phyloP scores from a whole-genome alignment of 2,888 invertebrate genomes.

The Drosophila limbata region DNA sequence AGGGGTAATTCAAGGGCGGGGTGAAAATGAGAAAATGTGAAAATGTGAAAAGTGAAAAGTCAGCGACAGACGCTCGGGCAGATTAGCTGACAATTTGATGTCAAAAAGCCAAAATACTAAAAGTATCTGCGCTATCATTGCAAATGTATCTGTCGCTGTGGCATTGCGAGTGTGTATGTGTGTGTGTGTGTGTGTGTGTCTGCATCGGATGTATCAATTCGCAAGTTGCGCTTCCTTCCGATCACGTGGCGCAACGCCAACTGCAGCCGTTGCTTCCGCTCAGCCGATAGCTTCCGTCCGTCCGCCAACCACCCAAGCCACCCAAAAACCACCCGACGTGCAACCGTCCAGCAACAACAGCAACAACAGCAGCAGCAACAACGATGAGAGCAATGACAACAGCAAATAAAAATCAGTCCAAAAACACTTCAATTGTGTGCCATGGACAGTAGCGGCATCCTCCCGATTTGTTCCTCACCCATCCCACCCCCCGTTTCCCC shows the following conservation, averaged over 20 bases:
- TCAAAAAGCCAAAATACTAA: slow-evolving; percentile 3
- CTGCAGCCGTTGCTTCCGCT: slow-evolving; percentile 77
- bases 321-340: slow-evolving; percentile 21
- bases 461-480: background rate
- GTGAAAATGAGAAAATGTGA: slow-evolving; percentile 21
- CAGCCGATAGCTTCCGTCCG: slow-evolving; percentile 80
- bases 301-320: background rate
- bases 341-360: slow-evolving; percentile 14
- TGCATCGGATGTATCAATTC: slow-evolving; percentile 80
- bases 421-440: slow-evolving; percentile 51
- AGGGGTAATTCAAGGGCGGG: background rate
- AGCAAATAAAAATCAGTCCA: slow-evolving; percentile 24
- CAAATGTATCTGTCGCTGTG: slow-evolving; percentile 20
- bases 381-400: slow-evolving; percentile 16
- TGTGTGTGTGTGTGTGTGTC: slow-evolving; percentile 45
- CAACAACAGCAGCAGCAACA: background rate
- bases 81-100: slow-evolving; percentile 72
- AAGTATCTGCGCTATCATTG: slow-evolving; percentile 18
- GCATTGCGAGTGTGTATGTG: slow-evolving; percentile 3
- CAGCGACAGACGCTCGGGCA: slow-evolving; percentile 56
- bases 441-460: slow-evolving; percentile 31
- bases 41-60: slow-evolving; percentile 65
- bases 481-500: background rate
- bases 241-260: slow-evolving; percentile 75
- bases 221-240: slow-evolving; percentile 80